Evolutionary conservation across 2,888 invertebrate genomes (phyloP), one percentile per base, ranked within the genome.

Genomic region (Crepidodera aurea): DNA sequence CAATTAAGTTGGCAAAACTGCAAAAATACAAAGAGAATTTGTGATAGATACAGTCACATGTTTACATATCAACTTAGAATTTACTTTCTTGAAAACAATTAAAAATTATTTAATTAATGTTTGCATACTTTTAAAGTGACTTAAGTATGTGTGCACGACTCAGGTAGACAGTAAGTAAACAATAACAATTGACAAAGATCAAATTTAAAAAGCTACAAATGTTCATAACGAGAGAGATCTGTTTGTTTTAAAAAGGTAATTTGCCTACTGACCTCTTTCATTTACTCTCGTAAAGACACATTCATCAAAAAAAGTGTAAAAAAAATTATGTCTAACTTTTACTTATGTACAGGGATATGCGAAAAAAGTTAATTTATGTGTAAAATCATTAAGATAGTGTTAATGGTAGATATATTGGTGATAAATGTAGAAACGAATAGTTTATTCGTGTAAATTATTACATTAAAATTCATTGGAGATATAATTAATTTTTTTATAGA

Each of bases 211-310:
- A 48, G 8, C 15, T 48, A 48, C 25, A 48, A 40, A 32, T 54
- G 12, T 54, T 54, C 32, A 40, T 54, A 54, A 54, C 42, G 29
- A 50, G 57, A 57, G 57, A 57, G 57, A 57, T 54, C 37, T 60
- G 60, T 62, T 58, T 48, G 48, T 46, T 54, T 63, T 55, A 48
- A 34, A 59, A 59, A 50, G 63, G 59, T 59, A 63, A 55, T 63
- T 62, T 63, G 54, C 63, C 63, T 55, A 63, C 37, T 63, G 54
- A 63, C 63, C 63, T 63, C 63, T 55, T 59, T 63, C 18, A 18
- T 48, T 56, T 56, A 46, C 46, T 46, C 46, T 56, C 56, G 8
- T 46, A 56, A 56, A 32, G 46, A 34, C 34, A 56, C 42, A 46
- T 56, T 25, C 32, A 46, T 37, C 25, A 34, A 27, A 46, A 46